phyloP scores from a whole-genome alignment of 2,888 invertebrate species.

The Xylota segnis region DNA sequence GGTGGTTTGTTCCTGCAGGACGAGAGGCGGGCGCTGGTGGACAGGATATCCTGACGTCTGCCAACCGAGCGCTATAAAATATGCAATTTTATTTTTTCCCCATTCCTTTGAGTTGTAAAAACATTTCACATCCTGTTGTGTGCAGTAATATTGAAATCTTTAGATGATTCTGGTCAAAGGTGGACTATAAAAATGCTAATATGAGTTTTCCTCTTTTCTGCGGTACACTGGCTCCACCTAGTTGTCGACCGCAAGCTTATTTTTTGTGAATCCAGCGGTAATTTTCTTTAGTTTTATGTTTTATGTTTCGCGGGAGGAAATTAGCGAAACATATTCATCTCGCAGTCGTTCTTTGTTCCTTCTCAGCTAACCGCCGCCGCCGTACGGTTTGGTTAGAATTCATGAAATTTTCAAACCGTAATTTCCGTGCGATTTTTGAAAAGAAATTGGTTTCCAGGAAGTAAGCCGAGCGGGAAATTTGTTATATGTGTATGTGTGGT shows the following conservation, averaged over 20 bases:
- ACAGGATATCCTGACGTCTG: slow-evolving; percentile 46
- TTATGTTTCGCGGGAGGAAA: slow-evolving; percentile 36
- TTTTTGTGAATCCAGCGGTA: slow-evolving; percentile 44
- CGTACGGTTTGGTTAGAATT: slow-evolving; percentile 43
- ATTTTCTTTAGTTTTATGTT: slow-evolving; percentile 59
- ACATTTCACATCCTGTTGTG: slow-evolving; percentile 69
- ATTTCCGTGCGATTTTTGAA: slow-evolving; percentile 60
- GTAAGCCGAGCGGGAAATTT: slow-evolving; percentile 2
- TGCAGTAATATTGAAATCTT: slow-evolving; percentile 71
- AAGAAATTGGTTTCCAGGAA: slow-evolving; percentile 36
- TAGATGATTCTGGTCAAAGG: slow-evolving; percentile 69
- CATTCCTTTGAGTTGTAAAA: slow-evolving; percentile 71
- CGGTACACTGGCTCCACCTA: background rate
- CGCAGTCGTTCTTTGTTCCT: background rate
- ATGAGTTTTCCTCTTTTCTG: slow-evolving; percentile 23
- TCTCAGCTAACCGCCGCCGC: background rate
- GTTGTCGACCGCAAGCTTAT: slow-evolving; percentile 43
- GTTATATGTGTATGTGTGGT: slow-evolving; percentile 34
- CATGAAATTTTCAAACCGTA: slow-evolving; percentile 64
- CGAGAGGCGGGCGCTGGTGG: background rate
- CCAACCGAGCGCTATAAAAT: slow-evolving; percentile 69
- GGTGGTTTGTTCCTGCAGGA: background rate
- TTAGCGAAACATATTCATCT: slow-evolving; percentile 49
- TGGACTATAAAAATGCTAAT: slow-evolving; percentile 70
- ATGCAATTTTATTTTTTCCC: slow-evolving; percentile 67